A percentile compares a stretch with the other conserved stretches of the same genome.
Evolutionary conservation across 2,113 vertebrate species (phyloP).

Genomic region (Ursus arctos): DNA sequence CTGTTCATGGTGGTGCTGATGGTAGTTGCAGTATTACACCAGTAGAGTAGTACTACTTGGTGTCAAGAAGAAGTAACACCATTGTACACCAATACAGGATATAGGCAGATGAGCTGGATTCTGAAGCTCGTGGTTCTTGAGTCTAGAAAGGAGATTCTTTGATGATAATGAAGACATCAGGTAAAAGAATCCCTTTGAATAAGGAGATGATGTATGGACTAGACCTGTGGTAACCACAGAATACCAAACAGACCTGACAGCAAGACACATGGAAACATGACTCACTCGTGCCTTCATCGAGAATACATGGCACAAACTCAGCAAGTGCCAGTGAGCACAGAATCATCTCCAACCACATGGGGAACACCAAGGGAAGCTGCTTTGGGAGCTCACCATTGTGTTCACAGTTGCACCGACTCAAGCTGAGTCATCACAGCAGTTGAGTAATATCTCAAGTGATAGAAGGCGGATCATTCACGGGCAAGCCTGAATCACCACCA

Average conservation of each 20-base stretch:
- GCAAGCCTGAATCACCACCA: constrained; percentile 22
- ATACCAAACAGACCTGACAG: not conserved
- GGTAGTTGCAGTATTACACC: no score
- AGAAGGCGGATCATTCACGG: not conserved
- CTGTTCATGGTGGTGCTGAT: no score
- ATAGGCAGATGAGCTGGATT: no score
- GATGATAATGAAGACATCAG: not conserved
- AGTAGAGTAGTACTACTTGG: not conserved
- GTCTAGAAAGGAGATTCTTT: not conserved
- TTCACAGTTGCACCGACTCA: not conserved
- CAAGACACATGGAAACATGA: not conserved
- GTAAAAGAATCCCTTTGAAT: not conserved
- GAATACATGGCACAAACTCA: not conserved
- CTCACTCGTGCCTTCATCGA: not conserved
- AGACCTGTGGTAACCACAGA: not conserved
- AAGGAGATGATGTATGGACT: not conserved
- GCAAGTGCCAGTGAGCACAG: not conserved
- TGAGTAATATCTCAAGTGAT: not conserved
- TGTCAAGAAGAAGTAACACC: not conserved
- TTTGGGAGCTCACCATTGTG: not conserved
- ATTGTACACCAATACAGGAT: rapidly evolving
- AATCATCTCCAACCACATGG: not conserved
- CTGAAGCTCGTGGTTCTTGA: not conserved
- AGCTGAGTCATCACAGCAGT: constrained; percentile 3
- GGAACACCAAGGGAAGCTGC: not conserved